Evolutionary conservation across 2,113 vertebrate genomes (phyloP), one percentile per base, ranked within the genome.

Genomic region (Oryzias javanicus): DNA sequence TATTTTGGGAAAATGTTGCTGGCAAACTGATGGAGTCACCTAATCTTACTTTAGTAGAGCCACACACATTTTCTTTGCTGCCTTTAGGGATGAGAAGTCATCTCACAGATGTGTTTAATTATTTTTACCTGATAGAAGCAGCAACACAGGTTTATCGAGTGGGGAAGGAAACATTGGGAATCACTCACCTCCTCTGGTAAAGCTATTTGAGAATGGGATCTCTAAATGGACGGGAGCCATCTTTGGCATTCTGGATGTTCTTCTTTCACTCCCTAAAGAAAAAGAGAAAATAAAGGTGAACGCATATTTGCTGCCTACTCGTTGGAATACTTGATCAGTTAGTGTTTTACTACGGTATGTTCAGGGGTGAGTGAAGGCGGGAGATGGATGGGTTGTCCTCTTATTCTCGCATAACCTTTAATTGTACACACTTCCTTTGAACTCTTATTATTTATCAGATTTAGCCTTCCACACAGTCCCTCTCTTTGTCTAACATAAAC

Each of bases 191-290:
- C 96, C 96, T 94, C 89, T 92, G 82, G 94, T 80, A 90, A 99
- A 98, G 92, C 95, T 98, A 94, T 91, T 98, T 88, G 96, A 92
- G 80, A 97, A 94, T 72, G 94, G 94, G 90, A 95, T 90, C 88
- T 97, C 95, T 93, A 97, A 93, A 89, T 97, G 93, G 91, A 93
- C 93, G 79, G 97, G 94, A 81, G 94, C 88, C 94, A 98, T 94
- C 94, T 98, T 97, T 82, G 95, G 91, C 79, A 96, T 91, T 93
- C 94, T 93, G 76, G 94, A 94, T 51, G 92, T 91, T 83, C 93
- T 94, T 81, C 90, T 94, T 91, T 97, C 94, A 90, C 91, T 94
- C 85, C 94, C 95, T 98, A 90, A 89, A 90, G 89, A 87, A 63
- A n/a, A 49, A 63, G 45, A 74, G 29, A 4, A 59, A 29, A 64